phyloP scores from a whole-genome alignment of 2,797 vertebrate genomes.

The Silurus aristotelis region DNA sequence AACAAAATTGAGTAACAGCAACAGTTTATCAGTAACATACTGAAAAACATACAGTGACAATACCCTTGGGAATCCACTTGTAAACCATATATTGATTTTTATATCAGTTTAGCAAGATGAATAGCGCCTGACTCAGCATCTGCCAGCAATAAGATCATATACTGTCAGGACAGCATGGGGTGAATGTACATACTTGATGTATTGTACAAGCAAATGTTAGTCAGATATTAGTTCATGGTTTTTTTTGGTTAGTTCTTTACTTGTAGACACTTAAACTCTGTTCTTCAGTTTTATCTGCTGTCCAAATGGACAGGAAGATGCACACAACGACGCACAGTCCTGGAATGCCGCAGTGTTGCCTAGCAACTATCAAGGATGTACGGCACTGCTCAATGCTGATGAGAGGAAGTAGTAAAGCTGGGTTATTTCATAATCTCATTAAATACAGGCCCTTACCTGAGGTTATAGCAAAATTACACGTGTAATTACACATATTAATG shows the following conservation, averaged over 20 bases:
- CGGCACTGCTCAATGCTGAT: conserved; percentile 46
- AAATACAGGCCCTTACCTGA: conserved; percentile 24
- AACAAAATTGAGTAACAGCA: background rate
- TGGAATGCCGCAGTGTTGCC: conserved; percentile 72
- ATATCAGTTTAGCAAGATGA: background rate
- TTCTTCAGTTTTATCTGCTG: conserved; percentile 40
- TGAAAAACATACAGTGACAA: conserved; percentile 12
- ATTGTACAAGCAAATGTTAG: conserved; percentile 3
- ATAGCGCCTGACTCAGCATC: conserved; percentile 14
- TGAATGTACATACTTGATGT: background rate
- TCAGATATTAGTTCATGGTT: background rate
- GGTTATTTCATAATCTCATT: conserved; percentile 37
- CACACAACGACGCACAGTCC: conserved; percentile 56
- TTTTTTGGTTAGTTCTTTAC: background rate
- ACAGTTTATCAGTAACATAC: background rate
- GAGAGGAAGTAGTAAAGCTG: conserved; percentile 44
- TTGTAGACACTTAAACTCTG: background rate
- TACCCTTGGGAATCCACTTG: conserved; percentile 11
- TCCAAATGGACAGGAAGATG: conserved; percentile 1
- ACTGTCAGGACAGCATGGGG: background rate
- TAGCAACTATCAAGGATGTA: conserved; percentile 72
- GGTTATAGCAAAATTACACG: background rate
- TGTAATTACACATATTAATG: background rate
- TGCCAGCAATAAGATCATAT: conserved; percentile 23
- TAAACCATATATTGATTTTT: conserved; percentile 31